Conservation (phyloP, 2,888 invertebrate genomes). For the Eubasilissa splendida region DNA sequence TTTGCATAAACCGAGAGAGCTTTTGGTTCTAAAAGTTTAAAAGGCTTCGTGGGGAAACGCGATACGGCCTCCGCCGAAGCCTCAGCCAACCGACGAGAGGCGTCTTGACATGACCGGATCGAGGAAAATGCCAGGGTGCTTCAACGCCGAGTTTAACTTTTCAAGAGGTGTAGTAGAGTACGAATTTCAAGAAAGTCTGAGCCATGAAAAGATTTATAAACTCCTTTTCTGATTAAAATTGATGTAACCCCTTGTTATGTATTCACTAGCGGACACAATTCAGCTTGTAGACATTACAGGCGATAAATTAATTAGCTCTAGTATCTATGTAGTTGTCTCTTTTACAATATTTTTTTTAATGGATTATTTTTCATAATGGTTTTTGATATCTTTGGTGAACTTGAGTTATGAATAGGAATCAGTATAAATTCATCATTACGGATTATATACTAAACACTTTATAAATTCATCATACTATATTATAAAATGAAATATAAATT, state of each 20-base stretch:
- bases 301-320: no score
- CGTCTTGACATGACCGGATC: background rate
- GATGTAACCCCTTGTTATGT: background rate
- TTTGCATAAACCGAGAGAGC: constrained; percentile 50
- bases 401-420: no score
- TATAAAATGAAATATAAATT: no score
- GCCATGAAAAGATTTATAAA: background rate
- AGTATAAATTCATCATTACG: no score
- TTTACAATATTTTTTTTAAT: no score
- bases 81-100: background rate
- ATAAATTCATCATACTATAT: no score
- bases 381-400: no score
- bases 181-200: background rate
- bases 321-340: no score
- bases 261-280: no score
- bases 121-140: constrained; percentile 5
- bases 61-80: constrained; percentile 1
- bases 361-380: no score
- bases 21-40: constrained; percentile 51
- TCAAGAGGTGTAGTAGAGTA: background rate
- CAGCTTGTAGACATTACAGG: no score
- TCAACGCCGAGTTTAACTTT: background rate
- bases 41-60: constrained; percentile 41
- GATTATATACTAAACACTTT: no score
- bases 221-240: constrained; percentile 5